Evolutionary conservation across 2,113 vertebrate species (phyloP), one percentile per base, ranked within the genome.

Genomic region (Lynx canadensis): DNA sequence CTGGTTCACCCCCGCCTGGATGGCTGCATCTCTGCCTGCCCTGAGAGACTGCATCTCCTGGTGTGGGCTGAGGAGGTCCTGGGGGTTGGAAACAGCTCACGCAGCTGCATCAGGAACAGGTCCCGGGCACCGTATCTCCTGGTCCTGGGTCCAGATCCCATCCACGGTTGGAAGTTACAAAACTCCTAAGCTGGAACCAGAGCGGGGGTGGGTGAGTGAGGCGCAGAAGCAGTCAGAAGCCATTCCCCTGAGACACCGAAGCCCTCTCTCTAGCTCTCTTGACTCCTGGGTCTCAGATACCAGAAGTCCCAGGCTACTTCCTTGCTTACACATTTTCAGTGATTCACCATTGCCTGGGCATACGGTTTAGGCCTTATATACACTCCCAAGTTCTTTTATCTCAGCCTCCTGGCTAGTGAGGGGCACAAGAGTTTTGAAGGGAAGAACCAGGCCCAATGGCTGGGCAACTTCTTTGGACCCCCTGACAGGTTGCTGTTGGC

Each of bases 41-140:
- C 7, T 0, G 2, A 45, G 48, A 69, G 48, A 38, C 9, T 0
- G 2, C 3, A 0, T 63, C 31, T 27, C 65, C 74, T 92, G 60
- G 18, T 79, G 41, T 78, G 66, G 73, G 11, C 14, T 2, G 7
- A 14, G 45, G 14, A 86, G 7, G 18, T 71, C 60, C 60, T 55
- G 63, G 38, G 7, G 3, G 57, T 9, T 71, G 60, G 41, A 12
- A 41, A 41, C 14, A 45, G 63, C 38, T 29, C 33, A 7, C 25
- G 16, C 4, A 4, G 25, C 15, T 38, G 33, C 7, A 10, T 79
- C 4, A 41, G 66, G 36, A 74, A 11, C 6, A 60, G 8, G 50
- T 29, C 11, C 68, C 3, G n/a, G 33, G 36, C 3, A 50, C 48
- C 31, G 38, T 18, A 0, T 48, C 27, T 89, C 18, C 16, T 81